Percentiles rank a stretch among this genome's conserved stretches.
Conservation (phyloP, 2,888 invertebrate genomes). For the Serrognathus titanus region DNA sequence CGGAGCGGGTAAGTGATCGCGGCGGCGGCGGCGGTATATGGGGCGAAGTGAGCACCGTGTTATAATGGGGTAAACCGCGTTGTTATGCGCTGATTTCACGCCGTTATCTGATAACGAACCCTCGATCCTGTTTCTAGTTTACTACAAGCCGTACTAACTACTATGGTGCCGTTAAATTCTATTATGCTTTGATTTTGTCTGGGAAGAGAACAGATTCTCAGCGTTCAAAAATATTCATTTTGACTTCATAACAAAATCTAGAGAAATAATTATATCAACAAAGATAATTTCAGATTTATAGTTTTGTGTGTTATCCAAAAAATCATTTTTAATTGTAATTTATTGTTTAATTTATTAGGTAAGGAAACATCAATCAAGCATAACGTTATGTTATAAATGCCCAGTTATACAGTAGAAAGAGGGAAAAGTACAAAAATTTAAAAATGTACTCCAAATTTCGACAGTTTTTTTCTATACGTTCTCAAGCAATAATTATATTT, state of each 20-base stretch:
- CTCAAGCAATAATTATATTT: too few relatives aligned
- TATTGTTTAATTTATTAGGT: too few relatives aligned
- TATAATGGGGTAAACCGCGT: conserved; percentile 51
- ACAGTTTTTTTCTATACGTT: too few relatives aligned
- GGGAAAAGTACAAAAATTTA: too few relatives aligned
- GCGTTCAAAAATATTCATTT: not conserved
- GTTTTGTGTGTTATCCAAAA: too few relatives aligned
- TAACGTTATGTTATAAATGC: too few relatives aligned
- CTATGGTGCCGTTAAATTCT: conserved; percentile 12
- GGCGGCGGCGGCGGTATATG: conserved; percentile 8
- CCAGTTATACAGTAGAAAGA: too few relatives aligned
- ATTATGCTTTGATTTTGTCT: conserved; percentile 15
- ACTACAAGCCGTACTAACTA: conserved; percentile 31
- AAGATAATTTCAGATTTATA: too few relatives aligned
- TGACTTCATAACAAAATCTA: not conserved
- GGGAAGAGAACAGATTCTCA: not conserved
- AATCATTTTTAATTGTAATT: too few relatives aligned
- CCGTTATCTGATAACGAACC: conserved; percentile 47
- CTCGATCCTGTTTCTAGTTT: conserved; percentile 34
- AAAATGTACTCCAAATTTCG: too few relatives aligned
- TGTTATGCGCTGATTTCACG: conserved; percentile 51
- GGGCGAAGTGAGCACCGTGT: conserved; percentile 30
- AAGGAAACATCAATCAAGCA: too few relatives aligned
- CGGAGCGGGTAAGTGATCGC: conserved; percentile 30
- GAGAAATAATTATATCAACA: too few relatives aligned